Percentiles rank a stretch among this genome's conserved stretches.
phyloP scores from a whole-genome alignment of 2,113 vertebrate genomes.

The Eulacestoma nigropectus region DNA sequence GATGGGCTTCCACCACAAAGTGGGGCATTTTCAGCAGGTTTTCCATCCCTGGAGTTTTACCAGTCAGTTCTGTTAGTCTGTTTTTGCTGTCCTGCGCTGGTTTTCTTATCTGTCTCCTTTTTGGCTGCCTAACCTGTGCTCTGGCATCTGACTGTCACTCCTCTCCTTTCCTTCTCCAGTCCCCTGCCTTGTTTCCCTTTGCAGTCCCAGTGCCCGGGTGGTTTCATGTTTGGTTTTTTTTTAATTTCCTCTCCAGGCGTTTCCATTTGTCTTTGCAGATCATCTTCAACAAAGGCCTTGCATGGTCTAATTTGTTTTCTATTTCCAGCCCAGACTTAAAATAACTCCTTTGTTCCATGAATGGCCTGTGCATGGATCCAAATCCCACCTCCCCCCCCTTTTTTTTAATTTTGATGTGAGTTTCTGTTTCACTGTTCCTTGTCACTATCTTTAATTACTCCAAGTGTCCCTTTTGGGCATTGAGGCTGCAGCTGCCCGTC shows the following conservation, averaged over 20 bases:
- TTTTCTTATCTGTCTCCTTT: not conserved
- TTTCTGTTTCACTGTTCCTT: not conserved
- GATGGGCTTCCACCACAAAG: not conserved
- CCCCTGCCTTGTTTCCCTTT: not conserved
- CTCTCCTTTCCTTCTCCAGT: not conserved
- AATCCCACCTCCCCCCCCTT: not conserved
- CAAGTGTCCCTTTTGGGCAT: not conserved
- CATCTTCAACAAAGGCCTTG: slow-evolving; percentile 29
- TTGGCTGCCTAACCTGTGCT: not conserved
- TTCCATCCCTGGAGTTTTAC: not conserved
- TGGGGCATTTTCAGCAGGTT: not conserved
- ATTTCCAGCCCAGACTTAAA: slow-evolving; percentile 47
- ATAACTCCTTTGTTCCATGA: slow-evolving; percentile 54
- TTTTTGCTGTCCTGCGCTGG: not conserved
- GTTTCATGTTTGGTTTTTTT: not conserved
- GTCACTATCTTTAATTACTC: not conserved
- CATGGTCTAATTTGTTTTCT: slow-evolving; percentile 52
- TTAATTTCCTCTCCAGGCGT: slow-evolving; percentile 6
- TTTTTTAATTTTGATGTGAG: not conserved
- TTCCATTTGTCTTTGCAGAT: slow-evolving; percentile 56
- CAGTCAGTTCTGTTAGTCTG: not conserved
- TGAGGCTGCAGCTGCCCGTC: not conserved
- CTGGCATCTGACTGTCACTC: not conserved
- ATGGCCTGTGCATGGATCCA: slow-evolving; percentile 16
- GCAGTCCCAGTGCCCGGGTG: not conserved